Percentiles rank a stretch among this genome's conserved stretches.
phyloP scores from a whole-genome alignment of 2,888 invertebrate species.

The Teleogryllus oceanicus region DNA sequence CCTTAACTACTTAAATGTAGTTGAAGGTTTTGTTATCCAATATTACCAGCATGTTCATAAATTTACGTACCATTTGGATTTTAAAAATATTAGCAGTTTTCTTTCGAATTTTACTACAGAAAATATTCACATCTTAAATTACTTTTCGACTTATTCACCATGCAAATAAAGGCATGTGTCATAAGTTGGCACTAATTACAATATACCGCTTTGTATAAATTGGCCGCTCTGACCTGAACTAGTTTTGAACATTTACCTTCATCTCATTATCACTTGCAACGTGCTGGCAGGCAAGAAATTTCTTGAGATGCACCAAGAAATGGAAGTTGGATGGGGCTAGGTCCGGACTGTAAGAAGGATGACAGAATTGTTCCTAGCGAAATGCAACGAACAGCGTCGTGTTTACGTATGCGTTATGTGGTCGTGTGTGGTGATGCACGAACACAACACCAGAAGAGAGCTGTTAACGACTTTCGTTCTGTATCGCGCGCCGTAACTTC shows the following conservation, averaged over 20 bases:
- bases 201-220: background rate
- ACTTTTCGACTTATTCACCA: background rate
- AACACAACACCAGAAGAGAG: background rate
- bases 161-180: no score
- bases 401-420: background rate
- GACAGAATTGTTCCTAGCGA: background rate
- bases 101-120: background rate
- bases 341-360: background rate
- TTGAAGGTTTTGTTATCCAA: no score
- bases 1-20: no score
- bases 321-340: background rate
- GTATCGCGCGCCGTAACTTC: background rate
- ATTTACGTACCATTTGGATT: background rate
- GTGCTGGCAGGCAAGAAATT: conserved; percentile 20
- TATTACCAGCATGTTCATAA: no score
- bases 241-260: background rate
- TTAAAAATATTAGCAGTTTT: background rate
- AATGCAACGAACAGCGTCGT: background rate
- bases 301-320: background rate
- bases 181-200: background rate
- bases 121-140: background rate
- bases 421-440: background rate
- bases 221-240: background rate
- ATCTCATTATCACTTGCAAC: background rate
- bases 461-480: background rate